These are phyloP conservation scores for Apotomis turbidana DNA, from an alignment of 2,888 invertebrate genomes.

Conservation along the genomic window DNA sequence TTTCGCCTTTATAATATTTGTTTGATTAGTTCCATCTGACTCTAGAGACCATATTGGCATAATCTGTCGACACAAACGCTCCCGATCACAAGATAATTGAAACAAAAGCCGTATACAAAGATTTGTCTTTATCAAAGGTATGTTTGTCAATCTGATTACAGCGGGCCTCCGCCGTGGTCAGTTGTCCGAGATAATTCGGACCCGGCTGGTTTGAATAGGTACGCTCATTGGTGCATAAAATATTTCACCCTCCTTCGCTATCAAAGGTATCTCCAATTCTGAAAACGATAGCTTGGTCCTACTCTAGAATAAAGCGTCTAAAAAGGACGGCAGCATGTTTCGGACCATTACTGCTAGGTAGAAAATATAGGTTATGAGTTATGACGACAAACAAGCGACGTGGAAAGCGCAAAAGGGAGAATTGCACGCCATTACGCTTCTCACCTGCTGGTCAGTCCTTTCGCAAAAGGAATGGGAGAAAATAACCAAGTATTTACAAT, in stretches of 20 bases:
- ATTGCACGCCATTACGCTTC: conserved; percentile 75
- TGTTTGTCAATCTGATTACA: conserved; percentile 80
- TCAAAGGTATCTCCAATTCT: not conserved
- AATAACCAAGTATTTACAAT: conserved; percentile 36
- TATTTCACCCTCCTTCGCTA: conserved; percentile 58
- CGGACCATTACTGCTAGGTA: not conserved
- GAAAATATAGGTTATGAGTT: conserved; percentile 38
- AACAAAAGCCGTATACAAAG: conserved; percentile 58
- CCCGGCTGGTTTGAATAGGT: conserved; percentile 61
- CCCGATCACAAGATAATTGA: conserved; percentile 17
- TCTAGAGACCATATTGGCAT: not conserved
- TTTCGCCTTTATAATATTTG: too few species aligned
- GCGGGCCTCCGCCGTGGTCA: conserved; percentile 65
- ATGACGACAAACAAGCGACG: conserved; percentile 55
- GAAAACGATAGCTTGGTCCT: conserved; percentile 4
- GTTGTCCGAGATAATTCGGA: conserved; percentile 82
- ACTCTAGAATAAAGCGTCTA: not conserved
- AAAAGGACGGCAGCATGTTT: conserved; percentile 14
- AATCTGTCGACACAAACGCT: not conserved
- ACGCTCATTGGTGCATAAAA: conserved; percentile 80
- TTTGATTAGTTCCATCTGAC: not conserved
- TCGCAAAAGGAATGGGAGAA: conserved; percentile 49
- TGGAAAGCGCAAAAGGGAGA: conserved; percentile 71
- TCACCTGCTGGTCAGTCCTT: conserved; percentile 65
- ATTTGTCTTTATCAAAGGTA: conserved; percentile 72